A percentile compares a stretch with the other conserved stretches of the same genome.
phyloP scores from a whole-genome alignment of 2,888 invertebrate species.

The Kryphioiulus occultus region DNA sequence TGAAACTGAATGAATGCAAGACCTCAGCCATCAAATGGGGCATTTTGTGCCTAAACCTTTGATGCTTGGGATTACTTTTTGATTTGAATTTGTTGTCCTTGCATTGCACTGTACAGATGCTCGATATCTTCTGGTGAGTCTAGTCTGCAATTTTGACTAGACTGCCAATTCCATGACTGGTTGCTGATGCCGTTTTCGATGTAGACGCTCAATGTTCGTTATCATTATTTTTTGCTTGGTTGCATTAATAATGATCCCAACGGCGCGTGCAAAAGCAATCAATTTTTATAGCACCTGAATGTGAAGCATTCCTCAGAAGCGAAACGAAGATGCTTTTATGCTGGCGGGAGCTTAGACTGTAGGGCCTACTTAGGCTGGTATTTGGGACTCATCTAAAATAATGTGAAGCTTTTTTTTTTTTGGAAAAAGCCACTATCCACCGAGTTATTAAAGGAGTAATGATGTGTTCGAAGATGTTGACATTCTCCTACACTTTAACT shows the following conservation, averaged over 20 bases:
- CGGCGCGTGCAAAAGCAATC: conserved; percentile 26
- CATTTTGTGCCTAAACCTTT: too few species aligned
- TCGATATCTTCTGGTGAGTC: too few species aligned
- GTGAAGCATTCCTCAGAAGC: not conserved
- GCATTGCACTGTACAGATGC: not conserved
- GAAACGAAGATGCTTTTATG: not conserved
- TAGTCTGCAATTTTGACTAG: too few species aligned
- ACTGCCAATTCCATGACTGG: not conserved
- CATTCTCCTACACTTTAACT: not conserved
- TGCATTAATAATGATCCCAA: not conserved
- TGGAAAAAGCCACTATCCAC: not conserved
- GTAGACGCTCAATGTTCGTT: not conserved
- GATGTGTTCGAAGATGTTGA: not conserved
- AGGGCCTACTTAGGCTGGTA: too few species aligned
- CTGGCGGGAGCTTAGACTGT: not conserved
- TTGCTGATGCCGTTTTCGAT: not conserved
- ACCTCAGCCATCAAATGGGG: too few species aligned
- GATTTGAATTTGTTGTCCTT: not conserved
- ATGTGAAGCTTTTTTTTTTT: not conserved
- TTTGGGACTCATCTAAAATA: not conserved
- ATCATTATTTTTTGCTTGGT: not conserved
- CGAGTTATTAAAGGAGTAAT: too few species aligned
- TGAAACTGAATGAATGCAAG: too few species aligned
- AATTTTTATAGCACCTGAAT: not conserved
- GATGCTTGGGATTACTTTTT: too few species aligned